Evolutionary conservation across 2,888 invertebrate genomes (phyloP), one percentile per base, ranked within the genome.

Genomic region (Autographa pulchrina): DNA sequence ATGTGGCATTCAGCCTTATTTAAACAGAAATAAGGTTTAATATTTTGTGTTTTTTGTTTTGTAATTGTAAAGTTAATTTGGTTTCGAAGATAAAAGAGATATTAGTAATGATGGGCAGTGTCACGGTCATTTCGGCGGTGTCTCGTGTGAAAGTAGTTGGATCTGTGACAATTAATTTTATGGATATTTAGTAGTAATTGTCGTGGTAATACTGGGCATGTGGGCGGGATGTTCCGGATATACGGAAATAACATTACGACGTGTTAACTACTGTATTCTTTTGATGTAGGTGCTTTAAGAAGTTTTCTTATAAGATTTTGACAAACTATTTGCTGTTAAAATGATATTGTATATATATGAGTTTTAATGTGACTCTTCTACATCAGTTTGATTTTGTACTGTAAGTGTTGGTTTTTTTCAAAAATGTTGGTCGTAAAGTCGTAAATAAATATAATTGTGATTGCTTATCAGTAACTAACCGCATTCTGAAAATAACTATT

Each of bases 111-210:
- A 88, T 82, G 82, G 83, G 73, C 74, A 75, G 85, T 90, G 91
- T 89, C 88, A 92, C 90, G 90, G 91, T 88, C 83, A 90, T 91
- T 88, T 82, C 80, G 81, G 81, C 87, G 86, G 88, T 90, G 89
- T 88, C 87, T 88, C 91, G 92, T 92, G 93, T 93, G 92, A 94
- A 93, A 87, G 89, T 82, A 80, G 82, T 74, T 76, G 85, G 85
- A 88, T 91, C 90, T 89, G 90, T 90, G 83, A 91, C 92, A 92
- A 94, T 95, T 94, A 94, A 90, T 93, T 93, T 93, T 93, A 93
- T 93, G 93, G 92, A 81, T 85, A 85, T 93, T 92, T 89, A 86
- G 87, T 86, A 85, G 87, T 92, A 92, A 94, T 94, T 94, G 94
- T 90, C 94, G 94, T 94, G 94, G 94, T 90, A 89, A 88, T 81